Evolutionary conservation across 2,888 invertebrate genomes (phyloP), one percentile per base, ranked within the genome.

Genomic region (Nezara viridula): DNA sequence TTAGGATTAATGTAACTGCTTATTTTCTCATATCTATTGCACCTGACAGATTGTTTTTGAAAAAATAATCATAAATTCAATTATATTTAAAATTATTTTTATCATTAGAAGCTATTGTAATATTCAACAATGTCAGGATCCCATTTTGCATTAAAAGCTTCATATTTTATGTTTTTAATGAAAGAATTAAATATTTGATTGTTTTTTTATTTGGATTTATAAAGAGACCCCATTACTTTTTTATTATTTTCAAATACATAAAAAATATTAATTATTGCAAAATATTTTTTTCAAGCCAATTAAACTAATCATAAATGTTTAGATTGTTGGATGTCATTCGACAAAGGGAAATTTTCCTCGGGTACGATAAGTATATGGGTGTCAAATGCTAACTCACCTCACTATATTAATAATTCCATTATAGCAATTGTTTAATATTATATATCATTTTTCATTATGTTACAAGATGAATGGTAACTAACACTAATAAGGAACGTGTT

Each of bases 291-390:
- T 77, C 32, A 21, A 40, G 77, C 40, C 37, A 16, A 10, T 40
- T 40, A 77, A 40, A 77, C 7, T 77, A 24, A 77, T 77, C 40
- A 40, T 77, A 77, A 77, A 77, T 77, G 77, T 77, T 77, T 77
- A 77, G 77, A 77, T 77, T 77, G 77, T 77, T 77, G 40, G 77
- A 77, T 77, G 77, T 77, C 27, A 19, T 77, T 40, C 77, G 40
- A 24, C 37, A 40, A 77, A 77, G 6, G 24, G 40, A 40, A 77
- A 77, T 40, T 77, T 40, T 37, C 77, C 2, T 77, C 24, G 40
- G 40, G 77, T 77, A 77, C 77, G 77, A 77, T 77, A 77, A 77
- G 77, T 77, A 77, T 77, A 77, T 77, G 40, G 40, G 40, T 77
- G 77, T 77, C 77, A 37, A 40, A 12, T 77, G 77, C 77, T 77